Evolutionary conservation across 2,797 vertebrate genomes (phyloP).

Genomic region (Cossypha dichroa): DNA sequence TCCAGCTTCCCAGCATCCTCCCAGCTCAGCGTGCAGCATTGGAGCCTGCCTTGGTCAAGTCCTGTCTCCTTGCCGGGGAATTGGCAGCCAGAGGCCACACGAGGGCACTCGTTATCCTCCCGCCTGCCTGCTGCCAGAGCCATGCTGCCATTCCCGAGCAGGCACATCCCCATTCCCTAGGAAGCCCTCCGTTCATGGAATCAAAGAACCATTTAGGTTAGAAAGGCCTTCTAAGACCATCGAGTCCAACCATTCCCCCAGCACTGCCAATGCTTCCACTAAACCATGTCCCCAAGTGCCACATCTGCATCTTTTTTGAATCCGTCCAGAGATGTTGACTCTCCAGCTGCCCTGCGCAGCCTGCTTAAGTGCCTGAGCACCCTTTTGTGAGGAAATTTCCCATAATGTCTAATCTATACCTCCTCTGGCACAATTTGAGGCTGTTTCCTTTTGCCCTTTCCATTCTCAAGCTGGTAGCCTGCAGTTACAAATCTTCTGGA

Average conservation of each 20-base stretch:
- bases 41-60: background rate
- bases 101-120: conserved; percentile 6
- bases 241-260: background rate
- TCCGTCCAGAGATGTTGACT: background rate
- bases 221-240: background rate
- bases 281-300: background rate
- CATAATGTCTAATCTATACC: background rate
- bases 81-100: background rate
- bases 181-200: background rate
- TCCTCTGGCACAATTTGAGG: background rate
- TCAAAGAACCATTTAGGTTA: background rate
- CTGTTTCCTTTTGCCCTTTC: background rate
- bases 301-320: background rate
- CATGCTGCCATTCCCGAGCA: background rate
- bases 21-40: accelerated
- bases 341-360: background rate
- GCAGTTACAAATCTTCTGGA: background rate
- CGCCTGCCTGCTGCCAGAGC: accelerated
- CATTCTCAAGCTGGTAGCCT: background rate
- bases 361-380: background rate
- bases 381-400: background rate
- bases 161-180: background rate
- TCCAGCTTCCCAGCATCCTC: background rate
- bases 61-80: background rate
- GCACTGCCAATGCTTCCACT: background rate